Conservation (phyloP, 2,888 invertebrate species). For the Epinotia brunnichana region DNA sequence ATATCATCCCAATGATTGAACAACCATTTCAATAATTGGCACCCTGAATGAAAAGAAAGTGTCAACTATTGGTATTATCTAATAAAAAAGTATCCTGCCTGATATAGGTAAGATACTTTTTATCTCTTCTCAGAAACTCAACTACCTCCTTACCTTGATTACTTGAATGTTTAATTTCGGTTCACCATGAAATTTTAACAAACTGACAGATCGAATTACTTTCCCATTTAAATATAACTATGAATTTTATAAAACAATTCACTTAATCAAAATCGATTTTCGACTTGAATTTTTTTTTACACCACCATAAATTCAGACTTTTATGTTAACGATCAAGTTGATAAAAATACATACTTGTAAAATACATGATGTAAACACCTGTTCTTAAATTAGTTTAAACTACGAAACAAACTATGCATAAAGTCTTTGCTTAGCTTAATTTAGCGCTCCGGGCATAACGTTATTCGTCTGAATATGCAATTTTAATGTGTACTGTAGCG, state of each 20-base stretch:
- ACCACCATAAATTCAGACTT: background rate
- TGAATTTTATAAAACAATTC: no score
- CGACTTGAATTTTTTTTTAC: background rate
- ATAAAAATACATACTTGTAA: background rate
- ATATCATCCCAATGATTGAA: no score
- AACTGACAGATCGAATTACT: background rate
- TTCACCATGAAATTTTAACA: background rate
- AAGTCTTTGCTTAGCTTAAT: slow-evolving; percentile 26
- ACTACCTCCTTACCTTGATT: background rate
- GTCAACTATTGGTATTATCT: no score
- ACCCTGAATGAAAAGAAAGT: no score
- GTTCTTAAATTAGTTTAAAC: slow-evolving; percentile 13
- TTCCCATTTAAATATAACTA: no score
- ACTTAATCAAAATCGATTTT: no score
- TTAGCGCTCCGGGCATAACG: slow-evolving; percentile 15
- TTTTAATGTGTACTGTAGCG: slow-evolving; percentile 20
- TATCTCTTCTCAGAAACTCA: no score
- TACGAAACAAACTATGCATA: slow-evolving; percentile 29
- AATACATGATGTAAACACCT: background rate
- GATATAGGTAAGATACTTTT: no score
- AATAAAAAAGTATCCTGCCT: no score
- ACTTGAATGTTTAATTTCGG: background rate
- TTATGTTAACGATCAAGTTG: background rate
- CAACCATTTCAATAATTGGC: no score
- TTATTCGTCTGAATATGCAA: slow-evolving; percentile 31